A percentile compares a stretch with the other conserved stretches of the same genome.
These are phyloP conservation scores for Ploceus nigricollis DNA, from an alignment of 2,113 vertebrate genomes.

Conservation along the genomic window DNA sequence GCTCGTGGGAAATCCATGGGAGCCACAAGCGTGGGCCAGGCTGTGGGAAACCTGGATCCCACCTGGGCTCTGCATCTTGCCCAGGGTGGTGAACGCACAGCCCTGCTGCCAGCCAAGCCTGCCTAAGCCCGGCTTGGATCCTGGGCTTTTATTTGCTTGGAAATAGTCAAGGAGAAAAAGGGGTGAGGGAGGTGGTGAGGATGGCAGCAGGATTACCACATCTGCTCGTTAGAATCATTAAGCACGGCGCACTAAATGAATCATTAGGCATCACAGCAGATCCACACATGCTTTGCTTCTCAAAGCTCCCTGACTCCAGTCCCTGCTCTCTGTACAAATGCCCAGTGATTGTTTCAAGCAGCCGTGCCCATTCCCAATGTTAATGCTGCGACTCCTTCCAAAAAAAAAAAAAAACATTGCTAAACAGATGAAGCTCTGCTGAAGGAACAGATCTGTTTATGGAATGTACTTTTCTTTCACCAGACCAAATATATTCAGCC, in stretches of 20 bases:
- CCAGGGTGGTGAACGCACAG: neutral
- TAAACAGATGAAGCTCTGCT: constrained; percentile 40
- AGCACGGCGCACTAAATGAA: constrained; percentile 22
- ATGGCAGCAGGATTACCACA: constrained; percentile 14
- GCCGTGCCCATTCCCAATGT: constrained; percentile 1
- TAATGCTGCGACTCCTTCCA: neutral
- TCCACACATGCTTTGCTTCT: constrained; percentile 46
- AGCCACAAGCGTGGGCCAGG: neutral
- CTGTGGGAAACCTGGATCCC: neutral
- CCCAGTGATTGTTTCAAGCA: constrained; percentile 28
- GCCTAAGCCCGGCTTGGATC: neutral
- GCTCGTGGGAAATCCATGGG: neutral
- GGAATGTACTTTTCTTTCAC: constrained; percentile 40
- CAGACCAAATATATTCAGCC: constrained; percentile 53
- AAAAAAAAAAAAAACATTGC: neutral
- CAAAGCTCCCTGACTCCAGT: neutral
- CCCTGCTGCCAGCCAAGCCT: constrained; percentile 1
- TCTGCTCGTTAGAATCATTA: constrained; percentile 45
- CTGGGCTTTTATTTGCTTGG: neutral
- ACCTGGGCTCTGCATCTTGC: neutral
- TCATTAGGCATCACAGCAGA: constrained; percentile 55
- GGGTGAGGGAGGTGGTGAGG: neutral
- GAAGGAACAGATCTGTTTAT: constrained; percentile 53
- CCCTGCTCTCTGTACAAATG: constrained; percentile 19
- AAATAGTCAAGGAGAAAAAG: neutral